Conservation (phyloP, 2,113 vertebrate species). For the Cyanoramphus novaezelandiae region DNA sequence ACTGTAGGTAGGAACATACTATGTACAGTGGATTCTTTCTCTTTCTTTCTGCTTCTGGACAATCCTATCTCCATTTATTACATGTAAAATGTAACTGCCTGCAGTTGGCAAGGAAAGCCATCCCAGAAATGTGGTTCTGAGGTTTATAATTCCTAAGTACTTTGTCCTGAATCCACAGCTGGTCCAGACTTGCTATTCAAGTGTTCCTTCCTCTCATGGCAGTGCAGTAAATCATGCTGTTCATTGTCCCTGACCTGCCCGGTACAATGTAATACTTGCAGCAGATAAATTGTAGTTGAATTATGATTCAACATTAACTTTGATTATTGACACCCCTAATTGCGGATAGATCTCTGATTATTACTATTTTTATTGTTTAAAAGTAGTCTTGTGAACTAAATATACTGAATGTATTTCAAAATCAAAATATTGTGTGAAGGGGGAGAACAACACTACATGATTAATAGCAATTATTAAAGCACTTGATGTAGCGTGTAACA, state of each 20-base stretch:
- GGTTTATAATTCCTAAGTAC: background rate
- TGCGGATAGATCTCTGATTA: background rate
- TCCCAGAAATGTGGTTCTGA: background rate
- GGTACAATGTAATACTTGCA: background rate
- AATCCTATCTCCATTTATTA: background rate
- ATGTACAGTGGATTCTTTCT: background rate
- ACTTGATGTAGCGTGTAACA: background rate
- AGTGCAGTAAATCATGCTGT: background rate
- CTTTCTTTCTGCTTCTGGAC: background rate
- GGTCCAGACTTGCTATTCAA: background rate
- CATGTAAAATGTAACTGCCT: background rate
- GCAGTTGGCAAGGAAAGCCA: background rate
- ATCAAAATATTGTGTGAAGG: background rate
- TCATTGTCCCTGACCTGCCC: background rate
- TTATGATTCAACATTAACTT: background rate
- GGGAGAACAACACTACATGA: background rate
- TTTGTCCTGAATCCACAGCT: background rate
- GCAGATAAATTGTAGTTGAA: background rate
- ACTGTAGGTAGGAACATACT: background rate
- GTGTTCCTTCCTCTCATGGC: background rate
- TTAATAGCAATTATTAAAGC: slow-evolving; percentile 26
- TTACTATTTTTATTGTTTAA: background rate
- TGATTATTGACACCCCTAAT: background rate
- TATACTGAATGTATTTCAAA: background rate
- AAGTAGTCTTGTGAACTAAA: background rate